A percentile compares a stretch with the other conserved stretches of the same genome.
These are phyloP conservation scores for Hydropotes inermis DNA, from an alignment of 2,113 vertebrate genomes.

Conservation along the genomic window DNA sequence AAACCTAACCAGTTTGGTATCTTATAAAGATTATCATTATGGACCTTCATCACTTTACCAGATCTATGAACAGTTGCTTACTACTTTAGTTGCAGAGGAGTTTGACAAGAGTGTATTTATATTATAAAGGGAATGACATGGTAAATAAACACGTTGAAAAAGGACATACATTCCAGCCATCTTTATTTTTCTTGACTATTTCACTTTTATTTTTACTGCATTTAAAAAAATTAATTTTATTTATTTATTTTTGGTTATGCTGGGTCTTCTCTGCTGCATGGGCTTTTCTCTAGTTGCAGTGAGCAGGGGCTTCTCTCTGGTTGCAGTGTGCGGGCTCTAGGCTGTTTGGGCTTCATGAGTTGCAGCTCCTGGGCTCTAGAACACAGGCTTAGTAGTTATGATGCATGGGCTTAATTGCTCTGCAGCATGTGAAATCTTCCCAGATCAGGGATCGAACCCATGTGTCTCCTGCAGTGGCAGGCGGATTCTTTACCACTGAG, in stretches of 20 bases:
- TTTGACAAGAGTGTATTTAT: not conserved
- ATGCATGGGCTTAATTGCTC: not conserved
- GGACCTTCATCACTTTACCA: not conserved
- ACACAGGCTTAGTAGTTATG: not conserved
- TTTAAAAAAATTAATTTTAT: not conserved
- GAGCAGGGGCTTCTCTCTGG: not conserved
- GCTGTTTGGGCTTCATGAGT: not conserved
- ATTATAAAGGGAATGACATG: not conserved
- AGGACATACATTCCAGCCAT: not conserved
- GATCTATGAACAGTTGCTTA: slow-evolving; percentile 4
- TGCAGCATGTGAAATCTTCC: not conserved
- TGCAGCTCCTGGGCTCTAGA: not conserved
- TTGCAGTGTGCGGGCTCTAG: not conserved
- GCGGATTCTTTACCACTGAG: not conserved
- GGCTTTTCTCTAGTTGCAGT: not conserved
- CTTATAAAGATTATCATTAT: not conserved
- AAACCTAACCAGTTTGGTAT: not conserved
- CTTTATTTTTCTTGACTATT: not conserved
- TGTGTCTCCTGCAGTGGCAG: not conserved
- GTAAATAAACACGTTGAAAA: slow-evolving; percentile 11
- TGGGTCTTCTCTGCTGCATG: not conserved
- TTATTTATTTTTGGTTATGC: not conserved
- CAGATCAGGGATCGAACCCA: not conserved
- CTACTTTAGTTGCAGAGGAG: not conserved
- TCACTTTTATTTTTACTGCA: not conserved